Evolutionary conservation across 2,888 invertebrate genomes (phyloP).

Genomic region (Linnaemya vulpina): DNA sequence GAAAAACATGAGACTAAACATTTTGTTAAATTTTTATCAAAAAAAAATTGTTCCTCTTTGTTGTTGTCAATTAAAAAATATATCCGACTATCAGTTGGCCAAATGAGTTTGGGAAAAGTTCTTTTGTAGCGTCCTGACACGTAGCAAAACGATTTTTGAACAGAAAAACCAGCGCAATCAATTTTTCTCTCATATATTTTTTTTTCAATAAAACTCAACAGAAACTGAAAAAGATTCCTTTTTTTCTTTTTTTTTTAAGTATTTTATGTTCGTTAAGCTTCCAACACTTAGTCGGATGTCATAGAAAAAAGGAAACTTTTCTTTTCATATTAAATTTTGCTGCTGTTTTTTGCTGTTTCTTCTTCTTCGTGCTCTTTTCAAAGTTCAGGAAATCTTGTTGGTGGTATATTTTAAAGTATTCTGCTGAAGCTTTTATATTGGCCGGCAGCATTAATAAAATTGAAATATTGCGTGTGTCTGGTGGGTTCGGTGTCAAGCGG

Average conservation of each 20-base stretch:
- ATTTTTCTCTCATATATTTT: background rate
- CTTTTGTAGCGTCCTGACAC: constrained; percentile 57
- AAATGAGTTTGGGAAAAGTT: background rate
- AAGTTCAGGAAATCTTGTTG: background rate
- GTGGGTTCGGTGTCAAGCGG: background rate
- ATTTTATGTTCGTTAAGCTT: constrained; percentile 26
- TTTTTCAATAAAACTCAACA: background rate
- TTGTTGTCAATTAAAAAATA: background rate
- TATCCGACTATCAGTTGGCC: background rate
- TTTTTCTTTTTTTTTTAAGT: background rate
- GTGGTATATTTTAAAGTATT: background rate
- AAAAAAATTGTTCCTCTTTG: background rate
- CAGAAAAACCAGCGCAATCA: background rate
- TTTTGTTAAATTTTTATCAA: no score
- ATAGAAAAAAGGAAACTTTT: background rate
- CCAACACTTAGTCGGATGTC: constrained; percentile 5
- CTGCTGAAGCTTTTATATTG: background rate
- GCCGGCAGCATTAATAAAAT: background rate
- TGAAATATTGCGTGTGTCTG: constrained; percentile 38
- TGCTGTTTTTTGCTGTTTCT: background rate
- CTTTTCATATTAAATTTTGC: background rate
- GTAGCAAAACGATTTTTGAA: constrained; percentile 43
- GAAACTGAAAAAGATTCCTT: background rate
- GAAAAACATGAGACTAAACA: no score
- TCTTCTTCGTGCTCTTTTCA: background rate